Base-by-base conservation (phyloP, 1,140 invertebrate species). In the Samia ricini region DNA sequence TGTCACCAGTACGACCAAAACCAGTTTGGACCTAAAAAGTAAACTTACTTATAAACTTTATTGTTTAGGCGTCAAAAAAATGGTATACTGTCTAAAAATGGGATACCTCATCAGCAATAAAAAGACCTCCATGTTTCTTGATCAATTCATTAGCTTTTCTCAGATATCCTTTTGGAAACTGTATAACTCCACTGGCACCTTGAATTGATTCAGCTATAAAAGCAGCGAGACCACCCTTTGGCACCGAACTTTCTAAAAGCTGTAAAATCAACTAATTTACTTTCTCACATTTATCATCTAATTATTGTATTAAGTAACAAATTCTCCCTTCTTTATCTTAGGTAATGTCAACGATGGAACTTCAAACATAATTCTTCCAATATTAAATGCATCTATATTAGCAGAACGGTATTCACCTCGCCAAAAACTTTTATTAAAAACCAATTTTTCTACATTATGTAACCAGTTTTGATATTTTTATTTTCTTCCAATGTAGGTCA, bases 141-240 rank as follows among this genome's bases (percentile, higher is more conserved):
- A 99, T 92, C 23, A 96, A 74, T n/a, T 96, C 93, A 75, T 95
- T 95, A 0, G 96, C 97, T 73, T 94, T 93, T 74, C 95, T 96
- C 0, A 99, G 76, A 81, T 96, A 99, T 4, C 94, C 94, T 77
- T 95, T 96, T 0, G 98, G 97, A 84, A 94, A 99, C 84, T 99
- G 98, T 0, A 99, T 95, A 0, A 94, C 91, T 12, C 98, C 98
- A 36, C 81, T 78, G 0, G 81, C 83, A 6, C 98, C 97, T 91
- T 98, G 98, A 73, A 99, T 99, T 4, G 97, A 96, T 90, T 99
- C 98, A 0, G 96, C 97, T 83, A 99, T 96, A 77, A 99, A 95
- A 15, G 93, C 98, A 2, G 97, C 98, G 22, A 98, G 91, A 76
- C 92, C 93, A 8, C 94, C 94, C 60, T 83, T 83, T 0, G 97